Conservation (phyloP, 2,113 vertebrate genomes). For the Pyrgilauda ruficollis region DNA sequence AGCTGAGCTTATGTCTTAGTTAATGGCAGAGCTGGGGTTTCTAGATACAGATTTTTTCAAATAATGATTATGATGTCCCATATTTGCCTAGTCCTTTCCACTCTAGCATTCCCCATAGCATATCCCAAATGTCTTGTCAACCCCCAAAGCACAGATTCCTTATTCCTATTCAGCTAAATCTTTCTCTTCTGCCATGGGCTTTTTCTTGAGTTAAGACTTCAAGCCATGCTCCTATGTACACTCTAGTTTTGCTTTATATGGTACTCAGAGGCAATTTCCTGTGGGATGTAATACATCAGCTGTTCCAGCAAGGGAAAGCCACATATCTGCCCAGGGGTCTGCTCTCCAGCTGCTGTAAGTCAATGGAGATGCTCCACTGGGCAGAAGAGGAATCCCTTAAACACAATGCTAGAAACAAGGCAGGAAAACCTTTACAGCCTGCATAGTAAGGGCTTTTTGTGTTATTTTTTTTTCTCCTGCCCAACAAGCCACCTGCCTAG, state of each 20-base stretch:
- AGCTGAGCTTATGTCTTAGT: not conserved
- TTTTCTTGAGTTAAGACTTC: slow-evolving; percentile 24
- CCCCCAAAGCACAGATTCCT: not conserved
- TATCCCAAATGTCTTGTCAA: not conserved
- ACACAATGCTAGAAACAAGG: not conserved
- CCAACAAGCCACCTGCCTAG: not conserved
- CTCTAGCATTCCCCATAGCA: not conserved
- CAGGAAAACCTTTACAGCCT: not conserved
- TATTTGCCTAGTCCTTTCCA: not conserved
- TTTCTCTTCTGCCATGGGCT: not conserved
- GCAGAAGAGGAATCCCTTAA: not conserved
- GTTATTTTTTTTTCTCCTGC: not conserved
- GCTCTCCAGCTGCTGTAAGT: slow-evolving; percentile 6
- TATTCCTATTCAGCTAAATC: not conserved
- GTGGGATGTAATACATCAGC: slow-evolving; percentile 6
- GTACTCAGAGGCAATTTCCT: not conserved
- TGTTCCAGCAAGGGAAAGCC: not conserved
- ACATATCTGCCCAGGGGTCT: not conserved
- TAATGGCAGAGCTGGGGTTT: not conserved
- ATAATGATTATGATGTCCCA: not conserved
- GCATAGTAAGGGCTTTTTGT: not conserved
- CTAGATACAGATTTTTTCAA: not conserved
- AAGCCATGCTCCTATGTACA: not conserved
- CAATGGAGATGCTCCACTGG: not conserved
- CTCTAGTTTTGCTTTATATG: not conserved